Evolutionary conservation across 37 sponge, comb jelly and placozoan genomes (phyloP), one percentile per base, ranked within the genome.

Genomic region (Theonella swinhoei): DNA sequence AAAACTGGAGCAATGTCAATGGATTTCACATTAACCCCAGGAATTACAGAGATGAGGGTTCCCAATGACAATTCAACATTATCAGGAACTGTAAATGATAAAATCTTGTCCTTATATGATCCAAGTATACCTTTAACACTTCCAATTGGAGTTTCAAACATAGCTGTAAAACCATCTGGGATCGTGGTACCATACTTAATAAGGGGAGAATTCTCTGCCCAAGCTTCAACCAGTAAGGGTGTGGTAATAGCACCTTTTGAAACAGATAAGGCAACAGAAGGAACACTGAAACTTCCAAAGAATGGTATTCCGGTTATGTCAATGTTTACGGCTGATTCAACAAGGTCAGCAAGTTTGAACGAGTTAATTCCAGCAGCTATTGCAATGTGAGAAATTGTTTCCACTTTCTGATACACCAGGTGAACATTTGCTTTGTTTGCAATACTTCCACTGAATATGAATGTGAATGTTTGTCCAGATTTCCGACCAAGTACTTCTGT

Each of bases 301-400:
- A 66, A 66, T 24, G 68, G 68, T 29, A 66, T 29, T 8, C 68
- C 7, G 7, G 68, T 30, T n/a, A 66, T 66, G 68, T 66, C 68
- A 7, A 66, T 5, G 28, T n/a, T 30, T 8, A 29, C 31, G n/a
- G 31, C 68, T 23, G 28, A 30, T 19, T 29, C 31, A 24, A 66
- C 31, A 5, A 66, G 68, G 31, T 66, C 31, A 19, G 68, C 28
- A 30, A 66, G n/a, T 23, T 5, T 66, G 31, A 66, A 29, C 31
- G 68, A 29, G 7, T 5, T 22, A 24, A 47, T 24, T 66, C 68
- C 68, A 66, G 68, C 28, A 23, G 31, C 28, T 66, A 66, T 66
- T 66, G 20, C 68, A 22, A 29, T 8, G 7, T n/a, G 31, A 5
- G 31, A 30, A 23, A 19, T 66, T 66, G 7, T 9, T 66, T 14